Conservation (phyloP, 2,888 invertebrate species). For the Netelia inedita region DNA sequence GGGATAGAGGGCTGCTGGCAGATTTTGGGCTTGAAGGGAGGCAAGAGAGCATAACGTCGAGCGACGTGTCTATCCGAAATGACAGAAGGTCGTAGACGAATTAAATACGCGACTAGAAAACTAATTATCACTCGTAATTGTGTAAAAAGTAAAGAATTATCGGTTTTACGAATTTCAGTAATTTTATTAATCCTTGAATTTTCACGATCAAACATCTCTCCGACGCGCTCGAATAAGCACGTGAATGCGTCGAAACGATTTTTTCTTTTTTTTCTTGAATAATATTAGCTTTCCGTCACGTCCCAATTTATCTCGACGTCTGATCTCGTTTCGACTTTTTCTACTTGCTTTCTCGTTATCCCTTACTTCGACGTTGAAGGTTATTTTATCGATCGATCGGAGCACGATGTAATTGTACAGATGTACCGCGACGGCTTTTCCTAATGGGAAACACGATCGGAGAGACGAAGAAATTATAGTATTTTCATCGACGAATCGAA, state of each 20-base stretch:
- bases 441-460: not conserved
- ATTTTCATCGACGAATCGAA: no score
- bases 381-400: not conserved
- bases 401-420: not conserved
- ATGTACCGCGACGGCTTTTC: not conserved
- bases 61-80: constrained; percentile 40
- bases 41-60: constrained; percentile 33
- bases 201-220: not conserved
- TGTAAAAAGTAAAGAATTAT: not conserved
- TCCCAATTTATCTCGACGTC: not conserved
- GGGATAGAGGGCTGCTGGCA: constrained; percentile 19
- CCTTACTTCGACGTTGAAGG: not conserved
- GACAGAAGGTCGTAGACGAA: constrained; percentile 50
- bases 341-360: not conserved
- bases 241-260: not conserved
- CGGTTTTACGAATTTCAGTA: not conserved
- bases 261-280: not conserved
- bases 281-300: not conserved
- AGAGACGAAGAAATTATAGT: not conserved
- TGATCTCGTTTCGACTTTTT: not conserved
- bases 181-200: not conserved
- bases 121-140: not conserved
- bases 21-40: not conserved
- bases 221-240: not conserved
- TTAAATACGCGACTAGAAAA: constrained; percentile 51